These are phyloP conservation scores for Ondatra zibethicus DNA, from an alignment of 2,113 vertebrate species.

Conservation along the genomic window DNA sequence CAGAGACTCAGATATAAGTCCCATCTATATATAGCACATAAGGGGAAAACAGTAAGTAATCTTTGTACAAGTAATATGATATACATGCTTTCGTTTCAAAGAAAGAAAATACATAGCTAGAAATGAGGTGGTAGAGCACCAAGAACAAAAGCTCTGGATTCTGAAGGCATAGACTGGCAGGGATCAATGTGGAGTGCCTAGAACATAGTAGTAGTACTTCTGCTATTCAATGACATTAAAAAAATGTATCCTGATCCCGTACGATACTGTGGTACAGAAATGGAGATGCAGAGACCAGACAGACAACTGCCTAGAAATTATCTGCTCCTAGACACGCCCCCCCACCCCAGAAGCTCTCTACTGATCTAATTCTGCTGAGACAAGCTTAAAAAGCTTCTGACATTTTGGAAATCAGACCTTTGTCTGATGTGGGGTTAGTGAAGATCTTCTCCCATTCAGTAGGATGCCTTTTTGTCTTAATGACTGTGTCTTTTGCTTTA, in stretches of 20 bases:
- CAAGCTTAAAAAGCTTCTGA: slow-evolving; percentile 13
- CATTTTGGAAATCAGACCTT: too few species aligned
- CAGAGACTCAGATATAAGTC: slow-evolving; percentile 22
- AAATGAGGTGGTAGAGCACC: neutral
- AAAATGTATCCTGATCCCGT: slow-evolving; percentile 49
- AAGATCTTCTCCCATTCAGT: too few species aligned
- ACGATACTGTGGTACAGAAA: slow-evolving; percentile 29
- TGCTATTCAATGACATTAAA: slow-evolving; percentile 59
- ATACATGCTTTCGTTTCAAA: neutral
- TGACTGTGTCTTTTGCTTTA: too few species aligned
- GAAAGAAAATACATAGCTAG: neutral
- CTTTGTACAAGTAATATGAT: neutral
- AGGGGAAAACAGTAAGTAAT: slow-evolving; percentile 8
- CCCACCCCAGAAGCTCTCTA: neutral
- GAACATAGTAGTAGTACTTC: slow-evolving; percentile 33
- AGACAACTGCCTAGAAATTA: neutral
- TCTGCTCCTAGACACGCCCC: neutral
- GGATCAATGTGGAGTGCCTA: neutral
- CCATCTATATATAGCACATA: neutral
- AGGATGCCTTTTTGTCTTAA: too few species aligned
- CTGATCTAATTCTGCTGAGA: slow-evolving; percentile 37
- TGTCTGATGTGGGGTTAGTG: too few species aligned
- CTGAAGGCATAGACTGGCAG: neutral
- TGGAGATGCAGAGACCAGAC: slow-evolving; percentile 26
- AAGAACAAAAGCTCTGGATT: neutral